phyloP scores from a whole-genome alignment of 2,113 vertebrate genomes.

The Hippopotamus amphibius region DNA sequence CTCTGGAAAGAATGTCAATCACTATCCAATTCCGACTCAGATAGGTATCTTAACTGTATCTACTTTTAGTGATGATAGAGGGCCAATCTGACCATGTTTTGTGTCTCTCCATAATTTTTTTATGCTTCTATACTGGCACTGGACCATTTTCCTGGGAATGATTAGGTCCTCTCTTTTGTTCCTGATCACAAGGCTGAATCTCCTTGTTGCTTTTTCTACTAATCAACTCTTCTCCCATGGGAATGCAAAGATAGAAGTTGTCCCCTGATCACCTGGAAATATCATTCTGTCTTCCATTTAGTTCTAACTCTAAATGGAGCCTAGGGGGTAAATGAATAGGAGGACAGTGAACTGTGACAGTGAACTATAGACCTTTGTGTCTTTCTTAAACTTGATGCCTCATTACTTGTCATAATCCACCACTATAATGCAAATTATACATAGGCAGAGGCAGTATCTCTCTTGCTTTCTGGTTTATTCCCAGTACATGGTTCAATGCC shows the following conservation, averaged over 20 bases:
- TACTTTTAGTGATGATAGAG: background rate
- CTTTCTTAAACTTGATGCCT: background rate
- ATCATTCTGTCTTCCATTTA: background rate
- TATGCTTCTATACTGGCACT: background rate
- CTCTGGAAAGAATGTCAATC: background rate
- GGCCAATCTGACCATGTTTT: background rate
- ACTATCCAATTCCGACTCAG: background rate
- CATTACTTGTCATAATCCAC: background rate
- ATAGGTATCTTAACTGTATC: background rate
- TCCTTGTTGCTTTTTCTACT: background rate
- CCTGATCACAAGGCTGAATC: background rate
- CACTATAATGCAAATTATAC: constrained; percentile 24
- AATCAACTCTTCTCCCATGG: background rate
- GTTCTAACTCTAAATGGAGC: background rate
- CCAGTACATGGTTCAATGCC: background rate
- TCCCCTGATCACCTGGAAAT: background rate
- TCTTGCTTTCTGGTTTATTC: constrained; percentile 20
- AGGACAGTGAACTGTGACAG: background rate
- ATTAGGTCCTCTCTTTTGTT: background rate
- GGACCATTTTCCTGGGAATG: background rate
- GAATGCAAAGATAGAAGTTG: background rate
- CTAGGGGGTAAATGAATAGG: background rate
- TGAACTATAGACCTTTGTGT: background rate
- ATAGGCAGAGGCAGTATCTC: background rate
- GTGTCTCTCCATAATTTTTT: background rate